Evolutionary conservation across 2,113 vertebrate species (phyloP).

Genomic region (Asarcornis scutulata): DNA sequence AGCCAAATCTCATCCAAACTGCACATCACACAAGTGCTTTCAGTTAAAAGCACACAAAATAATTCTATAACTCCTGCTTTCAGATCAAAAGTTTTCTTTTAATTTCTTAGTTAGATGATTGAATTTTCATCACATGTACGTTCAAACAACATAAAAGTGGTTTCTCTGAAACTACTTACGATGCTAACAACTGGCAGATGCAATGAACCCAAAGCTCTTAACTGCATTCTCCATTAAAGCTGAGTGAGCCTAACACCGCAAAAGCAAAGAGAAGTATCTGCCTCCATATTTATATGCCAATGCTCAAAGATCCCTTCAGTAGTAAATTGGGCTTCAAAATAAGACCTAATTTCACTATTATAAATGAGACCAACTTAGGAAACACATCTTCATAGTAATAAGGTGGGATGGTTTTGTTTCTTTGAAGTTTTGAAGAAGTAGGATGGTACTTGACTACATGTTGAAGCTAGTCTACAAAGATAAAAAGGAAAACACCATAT

Average conservation of each 20-base stretch:
- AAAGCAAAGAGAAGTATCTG: not conserved
- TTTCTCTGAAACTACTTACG: not conserved
- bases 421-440: not conserved
- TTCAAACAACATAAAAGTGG: not conserved
- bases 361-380: not conserved
- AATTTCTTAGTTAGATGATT: not conserved
- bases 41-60: not conserved
- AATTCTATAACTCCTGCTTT: not conserved
- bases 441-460: not conserved
- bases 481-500: not conserved
- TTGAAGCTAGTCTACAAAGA: not conserved
- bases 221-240: not conserved
- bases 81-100: not conserved
- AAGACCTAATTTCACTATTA: not conserved
- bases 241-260: not conserved
- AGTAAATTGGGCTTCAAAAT: not conserved
- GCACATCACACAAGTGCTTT: not conserved
- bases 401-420: not conserved
- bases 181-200: not conserved
- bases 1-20: not conserved
- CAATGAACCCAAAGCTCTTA: not conserved
- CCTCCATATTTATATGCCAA: not conserved
- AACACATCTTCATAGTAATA: not conserved
- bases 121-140: rapidly evolving
- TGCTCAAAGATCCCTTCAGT: not conserved